Evolutionary conservation across 1,140 invertebrate species (phyloP).

Genomic region (Meloidogyne exigua): DNA sequence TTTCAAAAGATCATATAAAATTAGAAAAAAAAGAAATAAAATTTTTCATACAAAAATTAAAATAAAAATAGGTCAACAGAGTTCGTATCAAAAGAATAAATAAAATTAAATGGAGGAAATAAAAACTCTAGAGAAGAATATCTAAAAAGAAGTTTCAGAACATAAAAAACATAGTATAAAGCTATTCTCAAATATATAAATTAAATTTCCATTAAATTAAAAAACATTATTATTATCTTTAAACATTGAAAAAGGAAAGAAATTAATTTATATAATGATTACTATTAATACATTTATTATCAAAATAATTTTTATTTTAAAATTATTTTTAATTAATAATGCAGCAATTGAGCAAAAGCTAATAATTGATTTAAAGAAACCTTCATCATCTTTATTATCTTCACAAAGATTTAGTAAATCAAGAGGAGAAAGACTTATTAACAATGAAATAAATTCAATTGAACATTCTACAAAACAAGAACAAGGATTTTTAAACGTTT

Average conservation of each 20-base stretch:
- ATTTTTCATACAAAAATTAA: neutral
- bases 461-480: neutral
- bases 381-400: neutral
- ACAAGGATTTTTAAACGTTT: slow-evolving; percentile 2
- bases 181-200: no score
- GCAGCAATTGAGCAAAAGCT: neutral
- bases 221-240: no score
- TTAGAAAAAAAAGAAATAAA: neutral
- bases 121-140: neutral
- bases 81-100: neutral
- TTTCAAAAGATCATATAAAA: neutral
- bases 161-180: no score
- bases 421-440: neutral
- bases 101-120: neutral
- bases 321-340: slow-evolving; percentile 1
- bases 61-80: neutral
- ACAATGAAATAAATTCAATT: neutral
- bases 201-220: no score
- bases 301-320: neutral
- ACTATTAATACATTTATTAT: neutral
- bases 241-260: no score
- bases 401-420: neutral
- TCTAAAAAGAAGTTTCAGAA: no score
- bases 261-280: neutral
- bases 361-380: neutral